Evolutionary conservation across 2,113 vertebrate genomes (phyloP).

Genomic region (human): GRCh38 chr21:28658001-28658500

Average conservation of each 20-base stretch:
- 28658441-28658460: background rate
- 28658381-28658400: background rate
- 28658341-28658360: background rate
- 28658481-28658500: background rate
- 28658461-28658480: background rate
- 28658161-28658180: constrained; percentile 18
- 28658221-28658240: background rate
- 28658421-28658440: background rate
- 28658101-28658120: background rate
- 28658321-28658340: background rate
- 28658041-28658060: constrained; percentile 9
- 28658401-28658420: background rate
- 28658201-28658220: background rate
- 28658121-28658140: background rate
- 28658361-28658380: background rate
- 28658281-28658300: background rate
- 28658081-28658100: background rate
- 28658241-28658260: background rate
- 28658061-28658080: background rate
- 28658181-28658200: background rate
- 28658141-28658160: background rate
- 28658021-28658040: background rate
- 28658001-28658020: background rate
- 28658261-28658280: background rate
- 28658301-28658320: background rate